Conservation (phyloP, 2,113 vertebrate species). For the Labrus mixtus region DNA sequence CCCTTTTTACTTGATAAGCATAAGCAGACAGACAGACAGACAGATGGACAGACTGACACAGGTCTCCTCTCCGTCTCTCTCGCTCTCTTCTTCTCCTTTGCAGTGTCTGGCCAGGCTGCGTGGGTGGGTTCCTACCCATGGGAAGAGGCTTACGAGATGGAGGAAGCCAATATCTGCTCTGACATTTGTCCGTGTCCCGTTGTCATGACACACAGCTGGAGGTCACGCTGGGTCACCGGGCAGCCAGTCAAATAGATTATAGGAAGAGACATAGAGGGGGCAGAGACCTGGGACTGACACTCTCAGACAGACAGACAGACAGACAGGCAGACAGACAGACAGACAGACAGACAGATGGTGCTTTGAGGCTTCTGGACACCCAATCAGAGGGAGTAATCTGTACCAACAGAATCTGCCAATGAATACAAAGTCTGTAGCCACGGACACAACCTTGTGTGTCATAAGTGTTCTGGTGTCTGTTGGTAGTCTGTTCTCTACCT, state of each 20-base stretch:
- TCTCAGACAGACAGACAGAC: not conserved
- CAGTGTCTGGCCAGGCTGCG: slow-evolving; percentile 55
- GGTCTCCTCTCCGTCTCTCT: slow-evolving; percentile 18
- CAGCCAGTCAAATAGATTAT: slow-evolving; percentile 72
- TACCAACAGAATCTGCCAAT: not conserved
- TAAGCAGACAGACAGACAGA: slow-evolving; percentile 37
- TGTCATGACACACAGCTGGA: slow-evolving; percentile 77
- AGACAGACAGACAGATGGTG: slow-evolving; percentile 36
- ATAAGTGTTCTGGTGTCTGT: too few relatives aligned
- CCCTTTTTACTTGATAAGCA: slow-evolving; percentile 60
- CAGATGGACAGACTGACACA: slow-evolving; percentile 12
- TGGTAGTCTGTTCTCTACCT: too few relatives aligned
- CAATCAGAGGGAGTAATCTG: not conserved
- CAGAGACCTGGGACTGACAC: slow-evolving; percentile 32
- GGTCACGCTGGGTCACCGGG: slow-evolving; percentile 65
- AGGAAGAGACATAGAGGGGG: slow-evolving; percentile 51
- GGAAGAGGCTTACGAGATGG: slow-evolving; percentile 63
- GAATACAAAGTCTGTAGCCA: not conserved
- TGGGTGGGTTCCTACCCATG: slow-evolving; percentile 68
- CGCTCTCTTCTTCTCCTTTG: slow-evolving; percentile 36
- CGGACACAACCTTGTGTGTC: too few relatives aligned
- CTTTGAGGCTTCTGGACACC: slow-evolving; percentile 13
- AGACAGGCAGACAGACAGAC: too few relatives aligned
- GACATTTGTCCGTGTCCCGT: slow-evolving; percentile 79
- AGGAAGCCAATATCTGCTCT: slow-evolving; percentile 77